Percentiles rank a stretch among this genome's conserved stretches.
phyloP scores from a whole-genome alignment of 2,797 vertebrate species.

The Hipposideros larvatus region DNA sequence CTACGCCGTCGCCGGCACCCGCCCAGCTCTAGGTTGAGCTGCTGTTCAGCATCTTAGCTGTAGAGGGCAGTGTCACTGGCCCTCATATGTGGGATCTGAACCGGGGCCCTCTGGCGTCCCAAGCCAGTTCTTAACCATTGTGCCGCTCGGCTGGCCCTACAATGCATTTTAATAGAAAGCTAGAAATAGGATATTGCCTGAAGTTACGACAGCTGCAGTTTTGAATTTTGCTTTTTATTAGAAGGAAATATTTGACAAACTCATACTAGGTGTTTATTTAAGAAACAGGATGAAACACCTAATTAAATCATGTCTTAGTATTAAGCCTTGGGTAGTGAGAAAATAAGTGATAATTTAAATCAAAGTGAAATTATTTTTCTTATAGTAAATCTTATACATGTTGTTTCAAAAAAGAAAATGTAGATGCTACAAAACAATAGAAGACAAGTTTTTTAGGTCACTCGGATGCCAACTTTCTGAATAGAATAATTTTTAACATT shows the following conservation, averaged over 20 bases:
- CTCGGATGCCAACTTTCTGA: constrained; percentile 29
- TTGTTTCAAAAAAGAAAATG: not conserved
- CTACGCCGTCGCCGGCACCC: too few relatives aligned
- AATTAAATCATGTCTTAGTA: not conserved
- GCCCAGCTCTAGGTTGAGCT: too few relatives aligned
- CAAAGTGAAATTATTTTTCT: constrained; percentile 40
- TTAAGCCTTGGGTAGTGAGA: not conserved
- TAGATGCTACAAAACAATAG: not conserved
- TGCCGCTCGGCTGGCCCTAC: too few relatives aligned
- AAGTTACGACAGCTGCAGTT: not conserved
- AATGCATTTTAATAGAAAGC: not conserved
- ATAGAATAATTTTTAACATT: constrained; percentile 39
- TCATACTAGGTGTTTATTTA: constrained; percentile 3
- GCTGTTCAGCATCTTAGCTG: too few relatives aligned
- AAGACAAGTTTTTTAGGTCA: not conserved
- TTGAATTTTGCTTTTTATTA: constrained; percentile 39
- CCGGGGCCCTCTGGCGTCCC: too few relatives aligned
- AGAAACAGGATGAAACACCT: constrained; percentile 32
- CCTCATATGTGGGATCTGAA: too few relatives aligned
- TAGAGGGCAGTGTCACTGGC: too few relatives aligned
- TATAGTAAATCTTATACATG: not conserved
- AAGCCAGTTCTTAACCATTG: too few relatives aligned
- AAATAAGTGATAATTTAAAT: constrained; percentile 33
- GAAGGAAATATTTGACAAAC: constrained; percentile 10
- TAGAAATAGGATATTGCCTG: not conserved